Base-by-base conservation (phyloP, 35 echinoderm and acorn worm genomes). In the Anneissia japonica region DNA sequence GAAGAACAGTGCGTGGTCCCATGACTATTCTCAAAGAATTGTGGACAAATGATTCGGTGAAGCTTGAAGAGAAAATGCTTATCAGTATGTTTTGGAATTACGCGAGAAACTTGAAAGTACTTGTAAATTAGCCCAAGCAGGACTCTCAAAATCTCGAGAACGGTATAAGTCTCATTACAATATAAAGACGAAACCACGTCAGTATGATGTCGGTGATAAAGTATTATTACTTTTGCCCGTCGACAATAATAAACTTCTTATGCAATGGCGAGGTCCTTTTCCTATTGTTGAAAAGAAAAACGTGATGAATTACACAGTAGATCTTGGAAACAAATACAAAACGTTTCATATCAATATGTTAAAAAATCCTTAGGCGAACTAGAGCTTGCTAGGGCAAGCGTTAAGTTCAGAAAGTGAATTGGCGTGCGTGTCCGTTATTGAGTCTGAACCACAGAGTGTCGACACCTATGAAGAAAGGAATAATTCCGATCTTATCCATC, bases 291-390 rank as follows among this genome's bases (percentile, higher is more conserved):
- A 64, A 33, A 82, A 83, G 75, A 43, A 85, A 23, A 56, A 74
- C 4, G 11, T 23, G 0, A 46, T 85, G 21, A 76, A 90, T 79
- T 94, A 94, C 81, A 86, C 38, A 14, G 35, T 95, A 30, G 76
- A 91, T 36, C 32, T 91, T 26, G 38, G 75, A 16, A 32, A 76
- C 32, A 88, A 32, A 64, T 32, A 34, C 1, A 95, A 88, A 35
- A 91, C 81, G 19, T 89, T 85, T 75, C 89, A 95, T 85, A 76
- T 77, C 5, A 95, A 95, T 40, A 38, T 95, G 12, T 46, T 91
- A 38, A 95, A 95, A 41, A 79, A 32, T n/a, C n/a, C n/a, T n/a
- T n/a, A n/a, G n/a, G n/a, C n/a, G n/a, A n/a, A n/a, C n/a, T n/a
- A n/a, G n/a, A n/a, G n/a, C n/a, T n/a, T n/a, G n/a, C n/a, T n/a